These are phyloP conservation scores for Rana temporaria DNA, from an alignment of 2,113 vertebrate genomes.

Conservation along the genomic window DNA sequence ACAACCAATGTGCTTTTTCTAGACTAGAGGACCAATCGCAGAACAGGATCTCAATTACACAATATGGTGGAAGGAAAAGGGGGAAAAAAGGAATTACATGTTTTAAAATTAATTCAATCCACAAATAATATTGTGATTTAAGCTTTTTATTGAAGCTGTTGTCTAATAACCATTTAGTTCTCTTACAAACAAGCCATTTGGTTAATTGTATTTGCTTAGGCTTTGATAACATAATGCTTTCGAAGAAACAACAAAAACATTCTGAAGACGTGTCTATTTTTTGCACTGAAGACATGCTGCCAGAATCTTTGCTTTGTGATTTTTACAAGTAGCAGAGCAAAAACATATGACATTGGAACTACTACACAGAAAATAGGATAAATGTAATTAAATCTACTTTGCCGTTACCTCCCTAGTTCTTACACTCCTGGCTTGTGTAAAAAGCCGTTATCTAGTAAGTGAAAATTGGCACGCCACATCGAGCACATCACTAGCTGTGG, in stretches of 20 bases:
- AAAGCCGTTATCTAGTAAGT: constrained; percentile 20
- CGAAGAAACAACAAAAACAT: not conserved
- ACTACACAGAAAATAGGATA: constrained; percentile 14
- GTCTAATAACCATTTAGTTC: too few relatives aligned
- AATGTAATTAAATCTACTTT: constrained; percentile 45
- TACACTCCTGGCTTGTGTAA: constrained; percentile 28
- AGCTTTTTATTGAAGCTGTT: too few relatives aligned
- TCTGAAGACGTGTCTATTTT: not conserved
- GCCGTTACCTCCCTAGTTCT: constrained; percentile 24
- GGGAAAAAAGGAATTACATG: too few relatives aligned
- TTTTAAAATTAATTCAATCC: too few relatives aligned
- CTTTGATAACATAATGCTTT: not conserved
- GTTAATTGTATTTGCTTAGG: too few relatives aligned
- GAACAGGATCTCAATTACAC: too few relatives aligned
- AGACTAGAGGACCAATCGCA: too few relatives aligned
- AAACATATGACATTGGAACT: constrained; percentile 12
- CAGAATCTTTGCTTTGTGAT: not conserved
- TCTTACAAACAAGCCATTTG: too few relatives aligned
- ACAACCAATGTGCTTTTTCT: too few relatives aligned
- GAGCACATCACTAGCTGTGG: constrained; percentile 3
- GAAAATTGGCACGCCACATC: constrained; percentile 28
- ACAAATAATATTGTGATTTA: too few relatives aligned
- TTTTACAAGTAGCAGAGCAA: constrained; percentile 4
- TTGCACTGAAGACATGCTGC: not conserved
- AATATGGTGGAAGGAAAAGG: too few relatives aligned